Conservation (phyloP, 1,140 invertebrate genomes). For the Triops longicaudatus region DNA sequence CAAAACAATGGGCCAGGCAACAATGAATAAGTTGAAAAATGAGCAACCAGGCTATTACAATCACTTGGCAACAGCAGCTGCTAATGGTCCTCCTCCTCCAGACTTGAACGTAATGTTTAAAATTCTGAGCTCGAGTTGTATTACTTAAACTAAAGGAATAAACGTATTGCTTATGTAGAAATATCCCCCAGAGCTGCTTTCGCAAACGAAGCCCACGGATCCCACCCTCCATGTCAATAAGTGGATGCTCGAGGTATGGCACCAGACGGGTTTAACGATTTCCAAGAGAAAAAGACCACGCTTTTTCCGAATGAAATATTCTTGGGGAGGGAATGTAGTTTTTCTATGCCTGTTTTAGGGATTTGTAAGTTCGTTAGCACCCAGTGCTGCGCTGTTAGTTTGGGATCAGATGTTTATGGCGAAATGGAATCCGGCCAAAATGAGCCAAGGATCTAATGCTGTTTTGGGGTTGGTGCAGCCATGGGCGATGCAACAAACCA, state of each 20-base stretch:
- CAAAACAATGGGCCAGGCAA: background rate
- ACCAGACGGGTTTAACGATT: background rate
- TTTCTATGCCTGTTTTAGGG: background rate
- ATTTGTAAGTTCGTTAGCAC: slow-evolving; percentile 3
- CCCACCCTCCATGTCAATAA: slow-evolving; percentile 1
- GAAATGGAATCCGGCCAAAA: slow-evolving; percentile 7
- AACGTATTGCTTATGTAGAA: background rate
- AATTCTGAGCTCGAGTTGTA: background rate
- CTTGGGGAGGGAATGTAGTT: background rate
- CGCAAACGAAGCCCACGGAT: background rate
- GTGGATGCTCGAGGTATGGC: slow-evolving; percentile 13
- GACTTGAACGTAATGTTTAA: background rate
- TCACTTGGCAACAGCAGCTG: background rate
- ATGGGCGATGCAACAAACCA: background rate
- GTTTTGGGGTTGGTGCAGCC: background rate
- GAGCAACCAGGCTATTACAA: background rate
- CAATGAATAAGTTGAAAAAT: background rate
- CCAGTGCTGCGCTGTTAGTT: background rate
- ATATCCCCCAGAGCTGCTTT: background rate
- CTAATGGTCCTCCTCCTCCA: background rate
- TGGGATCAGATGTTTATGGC: slow-evolving; percentile 14
- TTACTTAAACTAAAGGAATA: background rate
- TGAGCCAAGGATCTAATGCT: background rate
- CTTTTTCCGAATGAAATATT: background rate
- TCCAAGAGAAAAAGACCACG: background rate